Evolutionary conservation across 2,888 invertebrate genomes (phyloP), one percentile per base, ranked within the genome.

Genomic region (Lomographa bimaculata): DNA sequence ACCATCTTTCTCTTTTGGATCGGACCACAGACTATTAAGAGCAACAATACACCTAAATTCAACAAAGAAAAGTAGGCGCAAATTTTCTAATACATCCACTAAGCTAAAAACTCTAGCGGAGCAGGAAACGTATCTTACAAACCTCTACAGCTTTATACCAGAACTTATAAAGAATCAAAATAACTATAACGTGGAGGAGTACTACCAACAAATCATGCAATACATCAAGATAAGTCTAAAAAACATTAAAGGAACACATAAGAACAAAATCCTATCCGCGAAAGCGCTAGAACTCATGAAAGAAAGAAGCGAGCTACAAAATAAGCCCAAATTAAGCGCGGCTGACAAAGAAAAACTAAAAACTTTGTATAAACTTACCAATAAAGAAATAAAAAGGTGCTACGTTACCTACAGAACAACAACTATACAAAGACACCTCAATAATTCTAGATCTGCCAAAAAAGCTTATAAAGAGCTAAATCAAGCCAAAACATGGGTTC

Each of bases 381-480:
- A 25, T 7, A 25, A 25, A 25, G 25, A 25, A 25, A 25, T 25
- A 2, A 25, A 4, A 7, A 7, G 7, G 14, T 25, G 25, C n/a
- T 25, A 25, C 12, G 23, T 7, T 1, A 25, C 3, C n/a, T 5
- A 25, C 14, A 11, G 14, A 25, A n/a, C 7, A 11, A 11, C n/a
- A n/a, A 25, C 7, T 2, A 2, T 25, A n/a, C n/a, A 25, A 25
- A 40, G 8, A 27, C 20, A 29, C 16, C 1, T 39, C 7, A 23
- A 48, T 30, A 29, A 25, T n/a, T 20, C 39, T 1, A 23, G 28
- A 39, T 38, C 35, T 2, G 12, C n/a, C 26, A 34, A 46, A 40
- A 43, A 40, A 27, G 50, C 43, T 1, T 29, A 18, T 8, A 49
- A 49, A 38, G 42, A 42, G 20, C 18, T 49, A 20, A 26, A 42